phyloP scores from a whole-genome alignment of 2,888 invertebrate species.

The Eurytoma adleriae region DNA sequence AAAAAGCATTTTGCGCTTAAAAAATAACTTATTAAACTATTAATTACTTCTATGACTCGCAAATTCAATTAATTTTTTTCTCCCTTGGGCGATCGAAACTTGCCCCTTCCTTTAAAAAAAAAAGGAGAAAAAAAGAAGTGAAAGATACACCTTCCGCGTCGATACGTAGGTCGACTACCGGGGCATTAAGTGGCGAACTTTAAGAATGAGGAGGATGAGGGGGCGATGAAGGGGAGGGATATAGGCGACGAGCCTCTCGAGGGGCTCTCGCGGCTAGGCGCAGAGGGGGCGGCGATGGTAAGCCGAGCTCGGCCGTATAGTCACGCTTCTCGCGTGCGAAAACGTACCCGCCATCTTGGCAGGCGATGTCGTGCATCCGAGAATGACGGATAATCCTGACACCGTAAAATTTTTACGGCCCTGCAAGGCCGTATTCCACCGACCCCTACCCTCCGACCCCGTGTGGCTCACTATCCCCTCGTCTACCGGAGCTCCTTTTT shows the following conservation, averaged over 20 bases:
- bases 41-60: too few species aligned
- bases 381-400: constrained; percentile 49
- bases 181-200: constrained; percentile 18
- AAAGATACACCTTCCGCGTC: background rate
- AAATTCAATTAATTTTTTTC: too few species aligned
- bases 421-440: constrained; percentile 26
- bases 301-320: constrained; percentile 31
- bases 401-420: constrained; percentile 51
- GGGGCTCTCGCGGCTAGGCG: background rate
- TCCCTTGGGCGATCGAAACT: too few species aligned
- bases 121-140: too few species aligned
- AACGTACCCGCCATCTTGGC: constrained; percentile 16
- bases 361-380: constrained; percentile 27
- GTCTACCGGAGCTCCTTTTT: too few species aligned
- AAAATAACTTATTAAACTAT: too few species aligned
- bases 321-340: constrained; percentile 25
- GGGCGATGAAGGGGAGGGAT: background rate
- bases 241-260: background rate
- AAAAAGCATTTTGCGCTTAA: too few species aligned
- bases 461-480: too few species aligned
- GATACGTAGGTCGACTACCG: background rate
- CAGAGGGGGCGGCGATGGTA: constrained; percentile 41
- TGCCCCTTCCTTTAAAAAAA: too few species aligned
- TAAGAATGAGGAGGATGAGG: background rate
- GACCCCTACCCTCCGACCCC: background rate